Evolutionary conservation across 2,797 vertebrate genomes (phyloP), one percentile per base, ranked within the genome.

Genomic region (Sebastes iracundus): DNA sequence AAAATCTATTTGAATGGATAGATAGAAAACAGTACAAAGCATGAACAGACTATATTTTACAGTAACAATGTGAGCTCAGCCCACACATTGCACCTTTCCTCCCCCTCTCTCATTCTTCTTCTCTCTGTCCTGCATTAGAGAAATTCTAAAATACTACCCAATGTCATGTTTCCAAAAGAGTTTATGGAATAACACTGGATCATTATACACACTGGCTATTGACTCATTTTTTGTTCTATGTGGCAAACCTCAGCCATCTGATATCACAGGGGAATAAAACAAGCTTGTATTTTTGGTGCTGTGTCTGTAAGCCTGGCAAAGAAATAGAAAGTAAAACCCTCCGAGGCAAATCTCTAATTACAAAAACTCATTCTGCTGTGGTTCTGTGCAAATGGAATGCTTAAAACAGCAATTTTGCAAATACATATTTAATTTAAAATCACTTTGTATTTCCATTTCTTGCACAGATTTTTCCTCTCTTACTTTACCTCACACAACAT

Each of bases 371-470:
- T 73, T 42, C 66, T 72, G 30, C 68, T 81, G 66, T 62, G 56
- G 46, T 72, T 72, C 56, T 69, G 16, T 55, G 32, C 52, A 81
- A 84, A 81, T 72, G 23, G 72, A 79, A 72, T 74, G 58, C 77
- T 49, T 80, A 23, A 77, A 72, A 84, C 74, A 81, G 56, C 32
- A 80, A 55, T 82, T 84, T 59, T 84, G 30, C n/a, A 77, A 81
- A 81, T 65, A 65, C 46, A 73, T 59, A 80, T 80, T 85, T 78
- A 5, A 89, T 89, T 83, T 71, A 52, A 86, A 83, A 79, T 74
- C 32, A 68, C 72, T 82, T 74, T 74, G 18, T 49, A 69, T 87
- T 90, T 80, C 23, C 55, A 76, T 76, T 74, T 79, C 30, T 27
- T 65, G 60, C 32, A 52, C 62, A 1, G 4, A 46, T 64, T 71